Evolutionary conservation across 2,113 vertebrate species (phyloP).

Genomic region (Trochalopteron elliotii): DNA sequence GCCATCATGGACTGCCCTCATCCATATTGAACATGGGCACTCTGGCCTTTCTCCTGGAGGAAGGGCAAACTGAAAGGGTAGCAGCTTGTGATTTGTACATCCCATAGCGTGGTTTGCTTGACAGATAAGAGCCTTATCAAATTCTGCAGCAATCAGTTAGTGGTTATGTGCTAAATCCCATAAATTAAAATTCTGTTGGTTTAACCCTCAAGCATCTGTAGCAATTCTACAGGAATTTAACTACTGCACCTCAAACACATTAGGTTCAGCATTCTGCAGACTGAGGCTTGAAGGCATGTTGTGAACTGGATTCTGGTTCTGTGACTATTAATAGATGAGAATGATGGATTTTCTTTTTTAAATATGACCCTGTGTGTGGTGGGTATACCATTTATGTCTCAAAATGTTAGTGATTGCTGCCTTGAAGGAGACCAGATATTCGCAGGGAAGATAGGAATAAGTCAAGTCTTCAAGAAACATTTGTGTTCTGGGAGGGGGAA

Average conservation of each 20-base stretch:
- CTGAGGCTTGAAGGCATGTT: background rate
- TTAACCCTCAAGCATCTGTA: background rate
- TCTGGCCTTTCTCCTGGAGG: background rate
- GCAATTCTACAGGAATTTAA: background rate
- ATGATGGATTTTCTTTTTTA: background rate
- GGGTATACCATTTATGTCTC: background rate
- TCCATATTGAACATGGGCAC: background rate
- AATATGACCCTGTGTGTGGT: background rate
- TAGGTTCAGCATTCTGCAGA: background rate
- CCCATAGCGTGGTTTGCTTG: background rate
- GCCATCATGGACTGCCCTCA: background rate
- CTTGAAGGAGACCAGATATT: background rate
- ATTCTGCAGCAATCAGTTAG: background rate
- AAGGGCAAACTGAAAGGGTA: background rate
- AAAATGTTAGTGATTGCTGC: background rate
- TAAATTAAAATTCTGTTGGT: background rate
- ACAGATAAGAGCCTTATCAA: slow-evolving; percentile 28
- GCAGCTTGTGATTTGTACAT: background rate
- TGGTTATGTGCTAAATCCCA: background rate
- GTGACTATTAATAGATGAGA: background rate
- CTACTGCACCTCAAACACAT: background rate
- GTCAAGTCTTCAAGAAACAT: background rate
- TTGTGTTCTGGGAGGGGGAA: background rate
- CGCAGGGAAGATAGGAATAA: background rate
- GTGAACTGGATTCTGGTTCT: background rate